phyloP scores from a whole-genome alignment of 2,797 vertebrate species.

The Dallia pectoralis region DNA sequence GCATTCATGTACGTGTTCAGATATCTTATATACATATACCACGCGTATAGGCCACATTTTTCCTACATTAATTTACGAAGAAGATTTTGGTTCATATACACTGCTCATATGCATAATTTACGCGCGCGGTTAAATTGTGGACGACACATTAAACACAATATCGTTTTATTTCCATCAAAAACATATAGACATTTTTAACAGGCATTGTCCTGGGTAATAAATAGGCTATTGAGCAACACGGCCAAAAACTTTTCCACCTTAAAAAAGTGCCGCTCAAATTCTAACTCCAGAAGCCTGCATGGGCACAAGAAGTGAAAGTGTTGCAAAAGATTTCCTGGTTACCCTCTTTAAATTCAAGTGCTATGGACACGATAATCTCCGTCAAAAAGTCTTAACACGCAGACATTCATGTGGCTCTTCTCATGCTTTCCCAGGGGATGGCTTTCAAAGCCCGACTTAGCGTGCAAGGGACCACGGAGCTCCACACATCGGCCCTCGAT shows the following conservation, averaged over 20 bases:
- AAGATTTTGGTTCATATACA: background rate
- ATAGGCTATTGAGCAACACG: background rate
- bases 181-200: background rate
- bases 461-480: conserved; percentile 35
- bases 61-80: background rate
- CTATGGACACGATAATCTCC: conserved; percentile 59
- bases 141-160: no score
- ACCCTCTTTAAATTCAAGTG: conserved; percentile 38
- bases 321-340: conserved; percentile 7
- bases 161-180: background rate
- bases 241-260: conserved; percentile 1
- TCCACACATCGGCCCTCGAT: conserved; percentile 34
- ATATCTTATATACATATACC: background rate
- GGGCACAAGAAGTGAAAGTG: conserved; percentile 1
- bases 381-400: conserved; percentile 51
- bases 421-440: conserved; percentile 60
- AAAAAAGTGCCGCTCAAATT: background rate
- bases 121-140: background rate
- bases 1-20: background rate
- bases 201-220: no score
- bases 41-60: background rate
- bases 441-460: conserved; percentile 47
- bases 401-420: conserved; percentile 45
- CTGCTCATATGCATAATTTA: background rate
- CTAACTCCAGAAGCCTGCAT: background rate